Conservation (phyloP, 2,797 vertebrate species). For the Clarias platycephalus region DNA sequence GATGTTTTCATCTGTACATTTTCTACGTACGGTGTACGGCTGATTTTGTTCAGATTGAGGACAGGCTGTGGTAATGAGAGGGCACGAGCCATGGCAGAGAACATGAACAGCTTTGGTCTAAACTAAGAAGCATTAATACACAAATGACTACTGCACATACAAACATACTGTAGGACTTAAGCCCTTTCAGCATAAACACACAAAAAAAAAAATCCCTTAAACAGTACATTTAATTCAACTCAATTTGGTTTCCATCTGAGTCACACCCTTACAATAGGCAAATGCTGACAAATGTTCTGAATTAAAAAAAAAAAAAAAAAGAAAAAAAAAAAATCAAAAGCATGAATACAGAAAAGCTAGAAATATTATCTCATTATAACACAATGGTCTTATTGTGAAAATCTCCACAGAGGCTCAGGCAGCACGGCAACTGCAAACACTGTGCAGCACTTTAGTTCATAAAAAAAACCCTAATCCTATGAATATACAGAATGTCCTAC, state of each 20-base stretch:
- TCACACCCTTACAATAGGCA: background rate
- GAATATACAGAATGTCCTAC: slow-evolving; percentile 4
- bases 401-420: slow-evolving; percentile 24
- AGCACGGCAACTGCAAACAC: slow-evolving; percentile 59
- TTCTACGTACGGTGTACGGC: slow-evolving; percentile 26
- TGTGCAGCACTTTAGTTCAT: slow-evolving; percentile 37
- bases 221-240: background rate
- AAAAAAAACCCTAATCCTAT: slow-evolving; percentile 29
- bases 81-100: slow-evolving; percentile 27
- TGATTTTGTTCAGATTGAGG: slow-evolving; percentile 13
- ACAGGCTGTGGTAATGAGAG: slow-evolving; percentile 23
- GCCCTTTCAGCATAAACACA: slow-evolving; percentile 1
- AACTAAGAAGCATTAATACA: slow-evolving; percentile 23
- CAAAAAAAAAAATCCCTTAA: slow-evolving; percentile 9
- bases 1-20: slow-evolving; percentile 40
- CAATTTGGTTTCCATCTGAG: background rate
- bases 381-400: slow-evolving; percentile 13
- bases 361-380: slow-evolving; percentile 5
- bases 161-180: background rate
- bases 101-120: slow-evolving; percentile 20
- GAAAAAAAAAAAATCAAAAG: background rate
- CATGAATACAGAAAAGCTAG: background rate
- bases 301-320: background rate
- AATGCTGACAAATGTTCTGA: background rate
- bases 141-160: slow-evolving; percentile 6